These are phyloP conservation scores for Hyles euphorbiae DNA, from an alignment of 1,140 invertebrate genomes.

Conservation along the genomic window DNA sequence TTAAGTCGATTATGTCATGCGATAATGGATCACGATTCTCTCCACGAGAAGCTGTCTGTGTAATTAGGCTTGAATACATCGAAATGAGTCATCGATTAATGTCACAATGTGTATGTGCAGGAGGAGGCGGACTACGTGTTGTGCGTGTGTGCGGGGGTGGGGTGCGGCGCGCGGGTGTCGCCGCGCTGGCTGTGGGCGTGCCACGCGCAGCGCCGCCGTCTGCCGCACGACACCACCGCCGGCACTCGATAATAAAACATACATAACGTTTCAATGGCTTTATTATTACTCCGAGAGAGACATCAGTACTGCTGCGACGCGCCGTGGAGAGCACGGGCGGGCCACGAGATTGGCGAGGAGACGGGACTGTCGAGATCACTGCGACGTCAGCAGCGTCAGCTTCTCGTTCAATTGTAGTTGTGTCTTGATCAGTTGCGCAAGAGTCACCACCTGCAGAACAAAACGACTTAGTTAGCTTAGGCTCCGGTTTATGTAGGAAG, in stretches of 20 bases:
- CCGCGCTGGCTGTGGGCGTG: conserved; percentile 35
- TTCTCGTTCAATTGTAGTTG: conserved; percentile 97
- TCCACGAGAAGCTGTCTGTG: too few relatives aligned
- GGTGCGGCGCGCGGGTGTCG: conserved; percentile 1
- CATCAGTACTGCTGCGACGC: too few relatives aligned
- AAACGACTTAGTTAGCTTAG: too few relatives aligned
- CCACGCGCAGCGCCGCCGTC: conserved; percentile 13
- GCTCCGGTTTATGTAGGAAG: too few relatives aligned
- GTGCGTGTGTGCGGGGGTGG: conserved; percentile 12
- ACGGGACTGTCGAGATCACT: conserved; percentile 25
- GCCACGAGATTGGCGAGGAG: too few relatives aligned
- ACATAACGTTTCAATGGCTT: neutral
- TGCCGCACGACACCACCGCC: conserved; percentile 2
- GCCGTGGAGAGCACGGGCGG: too few relatives aligned
- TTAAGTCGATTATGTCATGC: too few relatives aligned
- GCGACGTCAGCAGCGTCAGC: conserved; percentile 86
- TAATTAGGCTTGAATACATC: too few relatives aligned
- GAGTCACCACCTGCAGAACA: conserved; percentile 92
- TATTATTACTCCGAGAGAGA: neutral
- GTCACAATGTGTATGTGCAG: too few relatives aligned
- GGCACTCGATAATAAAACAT: neutral
- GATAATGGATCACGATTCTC: too few relatives aligned
- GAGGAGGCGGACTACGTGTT: conserved; percentile 26
- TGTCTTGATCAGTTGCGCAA: conserved; percentile 96
- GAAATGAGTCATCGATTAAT: too few relatives aligned